Base-by-base conservation (phyloP, 2,888 invertebrate genomes). In the Melitaea athalia region DNA sequence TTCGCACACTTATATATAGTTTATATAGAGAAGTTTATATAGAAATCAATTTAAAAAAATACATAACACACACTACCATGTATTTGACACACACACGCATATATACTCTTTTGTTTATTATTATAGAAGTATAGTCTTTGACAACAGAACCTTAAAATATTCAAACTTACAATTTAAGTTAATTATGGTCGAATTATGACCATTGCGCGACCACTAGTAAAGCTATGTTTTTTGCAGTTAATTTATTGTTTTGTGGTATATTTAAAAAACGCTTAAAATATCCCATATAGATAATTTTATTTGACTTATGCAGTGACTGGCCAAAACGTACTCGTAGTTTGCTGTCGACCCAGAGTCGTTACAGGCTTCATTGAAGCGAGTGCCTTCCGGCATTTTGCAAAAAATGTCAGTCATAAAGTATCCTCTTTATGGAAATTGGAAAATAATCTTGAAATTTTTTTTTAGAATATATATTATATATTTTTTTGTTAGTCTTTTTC, bases 311-410 rank as follows among this genome's bases (percentile, higher is more conserved):
- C 49, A 42, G 50, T 53, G 31, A 55, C 50, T 61, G 71, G 72
- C 71, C 69, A 65, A 74, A 75, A 72, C 69, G 66, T 70, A 66
- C 77, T 78, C 71, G 76, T 77, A 78, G 82, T 85, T 85, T 85
- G 81, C 82, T 81, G 85, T 85, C 81, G 85, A 81, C 85, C 85
- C 81, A 70, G 76, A 81, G 84, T 87, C 87, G 87, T 89, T 89
- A 88, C 84, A 84, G 85, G 87, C 85, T 87, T 89, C 88, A 90
- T 90, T 91, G 87, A 86, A 84, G 81, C 80, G 79, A 87, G 87
- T 81, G 78, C 85, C 81, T 81, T 82, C 59, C 31, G 63, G 55
- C 53, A 45, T 53, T 62, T 53, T 45, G 57, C 57, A 45, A 64
- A 70, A 70, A 67, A 57, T 49, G 59, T 55, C 53, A 33, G 53